Evolutionary conservation across 2,888 invertebrate genomes (phyloP), one percentile per base, ranked within the genome.

Genomic region (Protodeltote pygarga): DNA sequence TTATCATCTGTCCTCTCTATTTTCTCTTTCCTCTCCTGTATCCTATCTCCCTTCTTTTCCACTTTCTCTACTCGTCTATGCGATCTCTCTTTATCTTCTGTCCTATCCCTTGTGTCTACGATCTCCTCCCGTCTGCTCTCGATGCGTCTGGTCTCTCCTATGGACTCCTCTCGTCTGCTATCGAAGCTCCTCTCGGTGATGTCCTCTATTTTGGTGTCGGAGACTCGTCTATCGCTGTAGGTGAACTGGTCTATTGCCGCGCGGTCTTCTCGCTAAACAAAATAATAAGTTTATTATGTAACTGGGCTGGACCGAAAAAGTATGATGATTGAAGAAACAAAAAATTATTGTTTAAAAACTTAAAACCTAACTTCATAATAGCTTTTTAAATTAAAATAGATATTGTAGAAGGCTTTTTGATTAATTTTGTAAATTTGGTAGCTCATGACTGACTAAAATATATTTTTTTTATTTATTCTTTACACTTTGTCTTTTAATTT

Each of bases 161-260:
- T 41, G 20, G 21, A 60, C 59, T 41, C 40, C 32, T 11, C 32
- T 27, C 23, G 44, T 16, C 15, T 33, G 13, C 17, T 54, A 11
- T 40, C 53, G 16, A 33, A 68, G 13, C 16, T 42, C 11, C 44
- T 64, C 15, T 64, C 60, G 1, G 61, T 63, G 40, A 69, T 60
- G 44, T 75, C 75, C 8, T 77, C 74, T n/a, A 69, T 57, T 14
- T 59, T 66, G 17, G 66, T 71, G 53, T 83, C 80, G n/a, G 71
- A 70, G 10, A 76, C 75, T 10, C 75, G 73, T 0, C 89, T 79
- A 55, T 89, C 86, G 46, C 73, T 83, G 63, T 88, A 85, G 0
- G 90, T 91, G 75, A 90, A 90, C 59, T 89, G 86, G n/a, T 90
- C 89, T 13, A 91, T 61, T 0, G 81, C 78, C 0, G 85, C 84